Evolutionary conservation across 2,113 vertebrate species (phyloP), one percentile per base, ranked within the genome.

Genomic region (Ivindomyrus marchei): DNA sequence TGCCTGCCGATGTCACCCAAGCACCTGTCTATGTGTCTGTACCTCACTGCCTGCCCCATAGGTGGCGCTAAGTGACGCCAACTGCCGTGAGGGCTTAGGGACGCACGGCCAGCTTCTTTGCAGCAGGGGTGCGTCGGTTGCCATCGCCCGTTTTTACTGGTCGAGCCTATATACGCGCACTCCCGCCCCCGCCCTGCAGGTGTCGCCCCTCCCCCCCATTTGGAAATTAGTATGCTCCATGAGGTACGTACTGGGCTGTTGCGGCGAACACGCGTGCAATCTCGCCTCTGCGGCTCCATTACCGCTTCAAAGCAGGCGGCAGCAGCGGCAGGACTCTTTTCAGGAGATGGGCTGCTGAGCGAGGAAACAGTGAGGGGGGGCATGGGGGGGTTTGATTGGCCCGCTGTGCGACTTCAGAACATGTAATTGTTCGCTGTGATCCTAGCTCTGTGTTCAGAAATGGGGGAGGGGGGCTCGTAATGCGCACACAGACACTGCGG

Each of bases 71-170:
- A 93, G 91, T 47, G 85, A 87, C 27, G 5, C 49, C 49, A 53
- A 87, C 91, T 83, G 70, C 84, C 1, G 17, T 15, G 21, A 24
- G 15, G 19, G 49, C 17, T 83, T 27, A 90, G 53, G 91, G 93
- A 93, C 91, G 91, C 92, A 93, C 93, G 94, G 93, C 92, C 93
- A 94, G 93, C 93, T 95, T 94, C 92, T 87, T 39, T 95, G 94
- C 93, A 92, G 94, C 93, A 90, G 91, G 94, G 93, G 95, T 94
- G 94, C 15, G 27, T 36, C 15, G 94, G 94, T 95, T 95, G 95
- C 96, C n/a, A 31, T 96, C 95, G 95, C 95, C 96, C 94, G 95
- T 96, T 96, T 96, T 96, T 96, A 96, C 95, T 96, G 95, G 95
- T 92, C 36, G 9, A 93, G 94, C 93, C 94, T 94, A 95, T 96